phyloP scores from a whole-genome alignment of 2,797 vertebrate species.

The Ciconia nigra region DNA sequence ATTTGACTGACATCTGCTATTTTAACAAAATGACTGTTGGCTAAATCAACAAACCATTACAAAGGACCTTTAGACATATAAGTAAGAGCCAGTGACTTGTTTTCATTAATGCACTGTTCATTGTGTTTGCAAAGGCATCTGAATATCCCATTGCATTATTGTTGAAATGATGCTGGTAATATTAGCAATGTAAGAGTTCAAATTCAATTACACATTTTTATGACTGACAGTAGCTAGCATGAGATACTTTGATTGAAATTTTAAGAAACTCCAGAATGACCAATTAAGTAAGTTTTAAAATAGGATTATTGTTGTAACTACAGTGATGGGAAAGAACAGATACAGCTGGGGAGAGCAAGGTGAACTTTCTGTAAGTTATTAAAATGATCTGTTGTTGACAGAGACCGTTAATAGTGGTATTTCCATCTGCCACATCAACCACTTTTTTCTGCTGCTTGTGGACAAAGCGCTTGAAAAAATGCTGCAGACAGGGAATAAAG shows the following conservation, averaged over 20 bases:
- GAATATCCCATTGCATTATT: not conserved
- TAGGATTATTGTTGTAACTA: not conserved
- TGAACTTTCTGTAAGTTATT: not conserved
- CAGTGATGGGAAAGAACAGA: not conserved
- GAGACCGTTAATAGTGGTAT: not conserved
- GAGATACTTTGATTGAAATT: not conserved
- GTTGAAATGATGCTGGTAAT: not conserved
- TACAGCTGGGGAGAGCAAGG: not conserved
- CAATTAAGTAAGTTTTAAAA: not conserved
- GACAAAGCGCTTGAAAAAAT: not conserved
- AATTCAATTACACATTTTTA: not conserved
- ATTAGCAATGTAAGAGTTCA: not conserved
- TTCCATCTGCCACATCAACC: not conserved
- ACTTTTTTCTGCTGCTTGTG: not conserved
- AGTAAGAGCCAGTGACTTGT: not conserved
- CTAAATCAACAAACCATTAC: slow-evolving; percentile 10
- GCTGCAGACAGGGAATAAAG: not conserved
- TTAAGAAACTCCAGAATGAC: not conserved
- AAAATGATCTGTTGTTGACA: not conserved
- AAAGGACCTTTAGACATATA: not conserved
- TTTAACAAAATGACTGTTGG: not conserved
- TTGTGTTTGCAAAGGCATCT: not conserved
- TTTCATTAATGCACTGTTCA: not conserved
- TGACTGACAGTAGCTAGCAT: not conserved
- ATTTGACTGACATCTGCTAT: not conserved